These are phyloP conservation scores for Branchellion lobata DNA, from an alignment of 2,888 invertebrate genomes.

Conservation along the genomic window DNA sequence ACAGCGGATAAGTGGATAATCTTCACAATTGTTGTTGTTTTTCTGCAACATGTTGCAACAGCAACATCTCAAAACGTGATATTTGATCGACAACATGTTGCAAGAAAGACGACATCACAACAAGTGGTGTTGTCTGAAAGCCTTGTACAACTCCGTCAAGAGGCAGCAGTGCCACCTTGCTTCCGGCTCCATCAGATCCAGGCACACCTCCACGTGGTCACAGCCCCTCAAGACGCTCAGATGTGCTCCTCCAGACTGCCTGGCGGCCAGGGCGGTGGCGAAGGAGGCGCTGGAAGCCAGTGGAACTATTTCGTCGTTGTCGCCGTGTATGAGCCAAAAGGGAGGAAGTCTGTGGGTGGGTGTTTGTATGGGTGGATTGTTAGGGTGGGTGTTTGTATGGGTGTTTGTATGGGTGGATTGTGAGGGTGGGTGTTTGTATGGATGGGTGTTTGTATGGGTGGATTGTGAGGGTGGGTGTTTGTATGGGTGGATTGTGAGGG, in stretches of 20 bases:
- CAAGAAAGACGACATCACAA: no score
- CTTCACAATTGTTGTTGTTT: no score
- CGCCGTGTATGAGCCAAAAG: slow-evolving; percentile 58
- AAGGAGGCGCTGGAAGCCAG: slow-evolving; percentile 55
- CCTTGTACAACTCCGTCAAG: neutral
- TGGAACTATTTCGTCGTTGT: slow-evolving; percentile 57
- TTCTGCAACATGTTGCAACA: no score
- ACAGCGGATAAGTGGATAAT: no score
- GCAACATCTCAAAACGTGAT: no score
- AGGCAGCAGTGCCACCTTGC: neutral
- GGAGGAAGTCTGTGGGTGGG: slow-evolving; percentile 55
- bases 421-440: no score
- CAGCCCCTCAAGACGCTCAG: slow-evolving; percentile 51
- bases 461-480: no score
- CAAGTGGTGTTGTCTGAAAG: neutral
- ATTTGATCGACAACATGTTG: no score
- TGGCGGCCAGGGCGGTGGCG: slow-evolving; percentile 54
- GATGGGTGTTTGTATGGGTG: no score
- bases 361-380: no score
- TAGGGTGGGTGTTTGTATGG: no score
- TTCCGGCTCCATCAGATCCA: neutral
- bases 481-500: no score
- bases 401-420: neutral
- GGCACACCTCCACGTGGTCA: neutral
- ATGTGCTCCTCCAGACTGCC: slow-evolving; percentile 54